A percentile compares a stretch with the other conserved stretches of the same genome.
phyloP scores from a whole-genome alignment of 1,140 invertebrate genomes.

The Meteorus sp. region DNA sequence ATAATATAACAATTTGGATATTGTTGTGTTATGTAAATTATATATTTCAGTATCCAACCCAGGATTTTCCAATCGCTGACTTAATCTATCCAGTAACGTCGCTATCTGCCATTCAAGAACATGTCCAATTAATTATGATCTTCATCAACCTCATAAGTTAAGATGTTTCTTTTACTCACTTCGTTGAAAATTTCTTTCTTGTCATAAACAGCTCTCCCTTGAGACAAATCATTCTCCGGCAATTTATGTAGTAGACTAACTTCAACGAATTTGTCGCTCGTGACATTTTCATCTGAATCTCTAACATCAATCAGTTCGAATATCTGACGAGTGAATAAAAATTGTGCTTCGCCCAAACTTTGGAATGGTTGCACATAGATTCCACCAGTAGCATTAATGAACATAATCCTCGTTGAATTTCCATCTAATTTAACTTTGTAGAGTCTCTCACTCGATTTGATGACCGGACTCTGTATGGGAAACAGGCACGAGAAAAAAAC shows the following conservation, averaged over 20 bases:
- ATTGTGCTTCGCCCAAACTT: constrained; percentile 53
- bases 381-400: constrained; percentile 50
- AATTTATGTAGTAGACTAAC: constrained; percentile 45
- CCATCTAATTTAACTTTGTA: constrained; percentile 39
- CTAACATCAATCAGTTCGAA: constrained; percentile 22
- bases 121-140: neutral
- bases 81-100: constrained; percentile 49
- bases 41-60: constrained; percentile 49
- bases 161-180: constrained; percentile 34
- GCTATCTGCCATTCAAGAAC: constrained; percentile 40
- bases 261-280: constrained; percentile 27
- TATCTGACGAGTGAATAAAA: constrained; percentile 40
- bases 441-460: constrained; percentile 53
- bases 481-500: constrained; percentile 11
- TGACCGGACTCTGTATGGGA: constrained; percentile 41
- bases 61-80: constrained; percentile 54
- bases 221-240: constrained; percentile 49
- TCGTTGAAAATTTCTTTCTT: constrained; percentile 46
- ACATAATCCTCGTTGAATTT: constrained; percentile 38
- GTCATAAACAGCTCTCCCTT: constrained; percentile 44
- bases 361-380: constrained; percentile 55
- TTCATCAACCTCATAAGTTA: neutral
- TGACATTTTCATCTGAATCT: constrained; percentile 26
- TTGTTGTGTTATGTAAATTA: constrained; percentile 55
- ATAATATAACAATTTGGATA: constrained; percentile 51